Percentiles rank a stretch among this genome's conserved stretches.
phyloP scores from a whole-genome alignment of 2,113 vertebrate genomes.

The Mystacornis crossleyi region DNA sequence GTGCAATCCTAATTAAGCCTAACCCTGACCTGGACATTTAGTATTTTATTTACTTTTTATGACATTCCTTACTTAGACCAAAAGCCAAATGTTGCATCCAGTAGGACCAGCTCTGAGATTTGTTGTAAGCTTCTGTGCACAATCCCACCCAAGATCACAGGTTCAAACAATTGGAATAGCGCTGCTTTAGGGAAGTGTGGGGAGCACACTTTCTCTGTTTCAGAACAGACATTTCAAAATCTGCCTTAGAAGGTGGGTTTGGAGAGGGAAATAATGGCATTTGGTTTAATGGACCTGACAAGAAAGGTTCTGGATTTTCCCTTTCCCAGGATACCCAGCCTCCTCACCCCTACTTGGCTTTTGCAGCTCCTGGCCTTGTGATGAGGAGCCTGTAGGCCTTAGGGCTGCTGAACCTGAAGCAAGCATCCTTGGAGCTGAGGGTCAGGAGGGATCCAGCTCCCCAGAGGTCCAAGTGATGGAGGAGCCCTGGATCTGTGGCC shows the following conservation, averaged over 20 bases:
- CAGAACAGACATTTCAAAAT: neutral
- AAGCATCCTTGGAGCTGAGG: neutral
- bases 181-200: neutral
- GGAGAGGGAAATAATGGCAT: neutral
- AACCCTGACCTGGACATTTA: neutral
- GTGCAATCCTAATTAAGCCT: neutral
- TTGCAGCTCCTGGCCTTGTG: neutral
- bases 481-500: neutral
- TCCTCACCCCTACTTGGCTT: neutral
- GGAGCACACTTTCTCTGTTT: neutral
- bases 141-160: neutral
- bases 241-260: neutral
- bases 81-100: neutral
- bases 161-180: neutral
- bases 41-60: slow-evolving; percentile 5
- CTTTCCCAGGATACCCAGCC: neutral
- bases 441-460: neutral
- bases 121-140: neutral
- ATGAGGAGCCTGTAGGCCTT: neutral
- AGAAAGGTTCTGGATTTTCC: neutral
- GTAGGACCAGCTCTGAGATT: neutral
- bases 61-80: neutral
- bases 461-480: neutral
- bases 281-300: neutral
- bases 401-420: neutral